These are phyloP conservation scores for Drosophila flavopinicola DNA, from an alignment of 2,888 invertebrate species.

Conservation along the genomic window DNA sequence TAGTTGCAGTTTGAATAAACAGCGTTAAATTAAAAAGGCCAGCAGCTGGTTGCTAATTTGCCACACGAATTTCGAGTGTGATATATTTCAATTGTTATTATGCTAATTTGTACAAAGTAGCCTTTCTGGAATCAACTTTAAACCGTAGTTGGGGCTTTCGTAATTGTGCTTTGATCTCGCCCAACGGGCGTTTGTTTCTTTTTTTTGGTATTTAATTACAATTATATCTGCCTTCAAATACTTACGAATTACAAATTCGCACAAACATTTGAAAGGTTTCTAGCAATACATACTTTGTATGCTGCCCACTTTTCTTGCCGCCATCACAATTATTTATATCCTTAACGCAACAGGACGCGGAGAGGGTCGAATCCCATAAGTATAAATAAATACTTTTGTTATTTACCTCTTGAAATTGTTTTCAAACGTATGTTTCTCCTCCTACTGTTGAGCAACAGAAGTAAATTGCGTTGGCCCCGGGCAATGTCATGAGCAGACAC, in stretches of 20 bases:
- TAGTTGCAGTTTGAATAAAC: conserved; percentile 38
- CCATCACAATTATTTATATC: conserved; percentile 54
- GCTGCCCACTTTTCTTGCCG: conserved; percentile 27
- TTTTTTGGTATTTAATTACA: background rate
- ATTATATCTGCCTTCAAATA: too few relatives aligned
- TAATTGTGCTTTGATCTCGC: conserved; percentile 5
- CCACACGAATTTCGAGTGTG: conserved; percentile 32
- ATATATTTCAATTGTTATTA: conserved; percentile 25
- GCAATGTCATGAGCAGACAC: conserved; percentile 36
- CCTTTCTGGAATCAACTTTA: background rate
- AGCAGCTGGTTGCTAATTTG: conserved; percentile 55
- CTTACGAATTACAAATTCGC: too few relatives aligned
- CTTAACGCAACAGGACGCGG: background rate
- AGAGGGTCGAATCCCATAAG: conserved; percentile 3
- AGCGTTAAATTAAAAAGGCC: conserved; percentile 63
- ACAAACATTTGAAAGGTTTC: too few relatives aligned
- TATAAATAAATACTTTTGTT: conserved; percentile 67
- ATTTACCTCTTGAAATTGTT: conserved; percentile 71
- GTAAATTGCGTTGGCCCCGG: conserved; percentile 60
- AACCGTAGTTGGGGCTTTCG: background rate
- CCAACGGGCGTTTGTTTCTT: background rate
- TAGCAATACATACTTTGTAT: conserved; percentile 66
- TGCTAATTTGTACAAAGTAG: conserved; percentile 2
- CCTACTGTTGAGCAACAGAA: conserved; percentile 21
- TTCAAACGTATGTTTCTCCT: conserved; percentile 29